A percentile compares a stretch with the other conserved stretches of the same genome.
phyloP scores from a whole-genome alignment of 2,113 vertebrate genomes.

The Oreochromis tanganicae region DNA sequence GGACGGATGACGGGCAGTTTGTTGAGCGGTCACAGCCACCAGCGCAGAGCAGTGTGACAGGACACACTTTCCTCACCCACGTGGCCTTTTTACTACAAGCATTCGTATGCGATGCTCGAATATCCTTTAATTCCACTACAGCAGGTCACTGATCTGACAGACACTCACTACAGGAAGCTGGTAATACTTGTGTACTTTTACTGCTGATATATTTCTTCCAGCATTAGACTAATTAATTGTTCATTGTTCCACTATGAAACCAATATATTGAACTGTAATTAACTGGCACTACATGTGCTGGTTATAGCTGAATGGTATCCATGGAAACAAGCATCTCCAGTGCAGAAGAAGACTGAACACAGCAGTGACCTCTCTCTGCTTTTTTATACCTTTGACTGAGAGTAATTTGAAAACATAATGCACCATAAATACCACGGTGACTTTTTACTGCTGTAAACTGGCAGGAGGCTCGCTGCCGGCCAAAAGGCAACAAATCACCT shows the following conservation, averaged over 20 bases:
- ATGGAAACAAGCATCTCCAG: constrained; percentile 10
- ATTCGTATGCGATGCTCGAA: no score
- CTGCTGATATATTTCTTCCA: background rate
- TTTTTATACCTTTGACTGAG: background rate
- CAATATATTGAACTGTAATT: background rate
- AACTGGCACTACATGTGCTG: background rate
- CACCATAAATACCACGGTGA: background rate
- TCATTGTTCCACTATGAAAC: background rate
- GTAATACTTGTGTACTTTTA: background rate
- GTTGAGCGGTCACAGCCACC: background rate
- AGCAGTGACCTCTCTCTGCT: background rate
- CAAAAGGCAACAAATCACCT: background rate
- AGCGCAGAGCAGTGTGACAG: background rate
- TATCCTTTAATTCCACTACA: background rate
- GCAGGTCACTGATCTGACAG: background rate
- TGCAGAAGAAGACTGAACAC: background rate
- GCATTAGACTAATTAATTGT: background rate
- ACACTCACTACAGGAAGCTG: background rate
- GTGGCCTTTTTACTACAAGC: background rate
- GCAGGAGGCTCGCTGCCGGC: background rate
- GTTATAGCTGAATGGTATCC: background rate
- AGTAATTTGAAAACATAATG: background rate
- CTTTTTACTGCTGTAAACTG: background rate
- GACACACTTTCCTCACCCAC: background rate
- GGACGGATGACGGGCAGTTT: background rate